Base-by-base conservation (phyloP, 2,797 vertebrate genomes). In the Ctenochaetus hawaiiensis region DNA sequence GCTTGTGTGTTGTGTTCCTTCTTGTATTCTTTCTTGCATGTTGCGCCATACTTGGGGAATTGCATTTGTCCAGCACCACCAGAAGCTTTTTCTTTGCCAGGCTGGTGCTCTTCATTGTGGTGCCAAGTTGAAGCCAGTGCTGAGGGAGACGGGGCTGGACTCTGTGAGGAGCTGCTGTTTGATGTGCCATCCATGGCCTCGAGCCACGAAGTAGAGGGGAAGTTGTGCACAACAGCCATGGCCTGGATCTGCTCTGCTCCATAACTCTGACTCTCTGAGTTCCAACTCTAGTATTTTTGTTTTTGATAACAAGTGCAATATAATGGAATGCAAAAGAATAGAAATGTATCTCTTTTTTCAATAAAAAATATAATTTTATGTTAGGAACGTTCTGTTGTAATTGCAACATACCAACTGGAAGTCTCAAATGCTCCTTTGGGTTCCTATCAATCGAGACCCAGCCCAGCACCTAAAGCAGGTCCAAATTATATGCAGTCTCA, bases 181-280 rank as follows among this genome's bases (percentile, higher is more conserved):
- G 93, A 94, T 93, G 91, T 92, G 82, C 87, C 89, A 89, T 92
- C 83, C 88, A 65, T 93, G 87, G 90, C 92, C 89, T 85, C 18
- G 41, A 91, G 90, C 90, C 84, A 91, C 83, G 70, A 87, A 91
- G 82, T 85, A 30, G 69, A 85, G 75, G 75, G 75, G 74, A 84
- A 84, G 83, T 78, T 76, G 78, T 81, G 77, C 79, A 86, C 85
- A 85, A 79, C 72, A 77, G 82, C 51, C 72, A 68, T 78, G 81
- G 80, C 83, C 83, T 87, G 78, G 87, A 81, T 90, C 78, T 79
- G 78, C 84, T 88, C 70, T 61, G 69, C 77, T 84, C 85, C 76
- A 89, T 80, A 76, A 82, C 49, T 87, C 68, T 52, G 73, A 62
- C 48, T 73, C 13, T 49, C 66, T 61, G 65, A 64, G 47, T 87